Evolutionary conservation across 1,140 invertebrate genomes (phyloP), one percentile per base, ranked within the genome.

Genomic region (Stratiolaelaps scimitus): DNA sequence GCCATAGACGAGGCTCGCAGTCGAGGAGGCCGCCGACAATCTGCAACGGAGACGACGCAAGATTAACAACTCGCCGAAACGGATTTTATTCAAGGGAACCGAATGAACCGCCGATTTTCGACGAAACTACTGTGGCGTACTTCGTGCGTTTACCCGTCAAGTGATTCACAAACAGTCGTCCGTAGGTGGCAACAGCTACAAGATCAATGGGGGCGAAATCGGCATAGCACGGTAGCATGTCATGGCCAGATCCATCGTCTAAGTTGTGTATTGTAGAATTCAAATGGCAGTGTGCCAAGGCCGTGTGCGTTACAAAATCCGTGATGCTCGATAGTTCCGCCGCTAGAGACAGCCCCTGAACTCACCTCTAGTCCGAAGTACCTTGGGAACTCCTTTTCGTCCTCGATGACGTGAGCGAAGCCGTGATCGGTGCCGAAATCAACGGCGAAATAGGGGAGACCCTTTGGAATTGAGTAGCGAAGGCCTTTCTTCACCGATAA

Each of bases 341-440:
- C 10, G 34, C 10, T 10, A 40, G 4, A 40, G 5, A 10, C 10
- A 40, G 34, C 34, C 4, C 34, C 10, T n/a, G n/a, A n/a, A 40
- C 34, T 10, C 10, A 40, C 34, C 34, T 40, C 90, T 79, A 89
- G 84, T 44, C 88, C 92, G 83, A 97, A 98, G 78, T 89, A 88
- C 48, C 73, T 77, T 0, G 92, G 87, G 78, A 97, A 98, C 34
- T 82, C 72, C 67, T 83, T 78, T 74, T 92, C 87, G 77, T 98
- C 88, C 78, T 98, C 94, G 72, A 98, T 93, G 0, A 96, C 87
- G 78, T 97, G 93, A 66, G 90, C 93, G 78, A 87, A 97, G 2
- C 94, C 94, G 64, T 90, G 82, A 7, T 74, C 66, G 76, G 83
- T 82, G 30, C 89, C 93, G 81, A 98, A 97, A 76, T 91, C 84